phyloP scores from a whole-genome alignment of 2,888 invertebrate genomes.

The Hirtodrosophila cameraria region DNA sequence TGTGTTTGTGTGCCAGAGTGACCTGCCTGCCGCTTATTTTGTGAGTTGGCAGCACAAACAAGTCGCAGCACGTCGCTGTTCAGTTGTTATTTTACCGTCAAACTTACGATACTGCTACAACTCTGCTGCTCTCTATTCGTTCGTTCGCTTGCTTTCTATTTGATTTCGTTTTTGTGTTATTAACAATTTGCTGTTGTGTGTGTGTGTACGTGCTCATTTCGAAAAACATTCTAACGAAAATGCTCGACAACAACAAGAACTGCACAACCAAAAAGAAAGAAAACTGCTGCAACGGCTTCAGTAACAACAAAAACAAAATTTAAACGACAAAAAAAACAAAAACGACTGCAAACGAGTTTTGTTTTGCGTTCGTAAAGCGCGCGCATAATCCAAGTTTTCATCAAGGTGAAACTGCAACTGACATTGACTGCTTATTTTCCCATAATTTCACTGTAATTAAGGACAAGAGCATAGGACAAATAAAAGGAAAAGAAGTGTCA shows the following conservation, averaged over 20 bases:
- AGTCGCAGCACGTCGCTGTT: slow-evolving; percentile 62
- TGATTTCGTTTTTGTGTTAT: slow-evolving; percentile 78
- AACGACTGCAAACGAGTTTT: slow-evolving; percentile 60
- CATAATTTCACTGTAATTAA: slow-evolving; percentile 13
- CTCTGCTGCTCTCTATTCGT: slow-evolving; percentile 58
- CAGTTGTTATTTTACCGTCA: slow-evolving; percentile 64
- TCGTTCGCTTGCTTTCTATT: slow-evolving; percentile 78
- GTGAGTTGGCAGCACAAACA: slow-evolving; percentile 63
- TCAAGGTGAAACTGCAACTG: slow-evolving; percentile 75
- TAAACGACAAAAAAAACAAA: slow-evolving; percentile 30
- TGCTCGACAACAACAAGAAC: slow-evolving; percentile 39
- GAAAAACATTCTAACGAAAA: slow-evolving; percentile 52
- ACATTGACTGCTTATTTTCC: slow-evolving; percentile 53
- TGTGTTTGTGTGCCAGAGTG: slow-evolving; percentile 44
- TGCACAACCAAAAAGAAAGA: slow-evolving; percentile 37
- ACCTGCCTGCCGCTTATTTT: slow-evolving; percentile 64
- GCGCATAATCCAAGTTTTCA: slow-evolving; percentile 61
- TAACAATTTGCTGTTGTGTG: slow-evolving; percentile 70
- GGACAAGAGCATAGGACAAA: slow-evolving; percentile 3
- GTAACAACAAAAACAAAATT: slow-evolving; percentile 24
- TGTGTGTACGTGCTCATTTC: slow-evolving; percentile 62
- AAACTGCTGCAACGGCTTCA: slow-evolving; percentile 29
- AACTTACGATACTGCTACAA: slow-evolving; percentile 64
- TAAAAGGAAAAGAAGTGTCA: slow-evolving; percentile 5
- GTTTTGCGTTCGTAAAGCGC: slow-evolving; percentile 55